Conservation (phyloP, 2,888 invertebrate species). For the Sinhomidia bicolor region DNA sequence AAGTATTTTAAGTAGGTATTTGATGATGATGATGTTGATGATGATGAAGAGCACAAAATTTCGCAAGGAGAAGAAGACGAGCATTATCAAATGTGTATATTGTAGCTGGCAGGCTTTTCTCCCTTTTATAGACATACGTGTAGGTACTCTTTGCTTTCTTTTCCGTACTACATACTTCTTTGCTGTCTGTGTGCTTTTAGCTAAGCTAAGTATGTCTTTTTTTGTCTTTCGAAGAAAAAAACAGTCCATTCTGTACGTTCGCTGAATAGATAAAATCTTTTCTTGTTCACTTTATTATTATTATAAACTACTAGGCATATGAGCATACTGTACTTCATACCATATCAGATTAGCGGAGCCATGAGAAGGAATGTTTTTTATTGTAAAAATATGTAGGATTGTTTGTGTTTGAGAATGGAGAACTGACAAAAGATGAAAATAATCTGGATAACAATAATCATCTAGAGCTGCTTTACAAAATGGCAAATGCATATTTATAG, state of each 20-base stretch:
- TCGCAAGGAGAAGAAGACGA: conserved; percentile 3
- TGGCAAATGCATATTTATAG: no score
- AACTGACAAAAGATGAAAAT: conserved; percentile 16
- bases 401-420: no score
- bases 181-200: no score
- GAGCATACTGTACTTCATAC: conserved; percentile 7
- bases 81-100: conserved; percentile 12
- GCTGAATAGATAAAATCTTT: conserved; percentile 47
- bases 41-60: conserved; percentile 40
- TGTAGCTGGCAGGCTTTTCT: conserved; percentile 45
- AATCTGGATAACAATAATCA: conserved; percentile 36
- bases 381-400: no score
- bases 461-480: no score
- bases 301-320: conserved; percentile 6
- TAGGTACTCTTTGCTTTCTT: background rate
- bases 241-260: conserved; percentile 20
- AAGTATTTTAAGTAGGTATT: no score
- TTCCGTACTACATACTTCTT: background rate
- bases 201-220: no score
- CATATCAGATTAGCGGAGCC: background rate
- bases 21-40: no score
- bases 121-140: no score
- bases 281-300: conserved; percentile 49
- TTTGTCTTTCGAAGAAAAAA: background rate
- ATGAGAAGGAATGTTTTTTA: background rate